phyloP scores from a whole-genome alignment of 2,888 invertebrate species.

The Ophion costatus region DNA sequence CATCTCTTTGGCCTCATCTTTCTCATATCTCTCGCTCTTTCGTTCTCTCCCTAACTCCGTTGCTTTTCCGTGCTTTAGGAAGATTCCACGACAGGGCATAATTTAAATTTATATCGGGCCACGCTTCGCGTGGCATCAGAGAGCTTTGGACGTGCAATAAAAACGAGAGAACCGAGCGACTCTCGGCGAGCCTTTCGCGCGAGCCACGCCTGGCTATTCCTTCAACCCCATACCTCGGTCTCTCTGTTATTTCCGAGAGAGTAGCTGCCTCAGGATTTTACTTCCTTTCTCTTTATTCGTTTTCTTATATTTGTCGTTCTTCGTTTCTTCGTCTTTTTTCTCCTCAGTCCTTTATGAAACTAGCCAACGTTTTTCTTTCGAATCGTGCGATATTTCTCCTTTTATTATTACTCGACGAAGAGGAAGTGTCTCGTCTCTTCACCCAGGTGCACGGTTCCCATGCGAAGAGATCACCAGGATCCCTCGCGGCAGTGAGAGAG shows the following conservation, averaged over 20 bases:
- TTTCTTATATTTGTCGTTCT: constrained; percentile 44
- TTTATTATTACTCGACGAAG: constrained; percentile 49
- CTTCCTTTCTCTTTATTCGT: constrained; percentile 44
- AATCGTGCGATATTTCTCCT: constrained; percentile 42
- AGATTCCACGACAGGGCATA: constrained; percentile 63
- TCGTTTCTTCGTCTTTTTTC: constrained; percentile 23
- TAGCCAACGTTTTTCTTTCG: constrained; percentile 41
- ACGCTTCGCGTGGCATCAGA: constrained; percentile 61
- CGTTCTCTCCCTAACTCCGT: constrained; percentile 33
- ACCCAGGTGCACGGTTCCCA: constrained; percentile 54
- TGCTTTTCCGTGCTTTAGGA: constrained; percentile 44
- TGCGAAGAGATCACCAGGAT: constrained; percentile 27
- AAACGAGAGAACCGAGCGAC: constrained; percentile 57
- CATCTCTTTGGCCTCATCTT: constrained; percentile 34
- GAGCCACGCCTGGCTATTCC: constrained; percentile 33
- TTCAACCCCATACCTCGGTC: constrained; percentile 34
- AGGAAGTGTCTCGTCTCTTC: constrained; percentile 41
- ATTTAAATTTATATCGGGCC: constrained; percentile 72
- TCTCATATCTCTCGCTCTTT: constrained; percentile 42
- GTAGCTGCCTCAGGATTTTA: constrained; percentile 39
- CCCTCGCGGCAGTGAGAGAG: constrained; percentile 3
- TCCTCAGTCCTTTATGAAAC: constrained; percentile 40
- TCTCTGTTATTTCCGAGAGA: constrained; percentile 48
- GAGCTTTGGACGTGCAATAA: constrained; percentile 66
- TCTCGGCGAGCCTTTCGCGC: constrained; percentile 47